These are phyloP conservation scores for Porphyrio hochstetteri DNA, from an alignment of 2,113 vertebrate genomes.

Conservation along the genomic window DNA sequence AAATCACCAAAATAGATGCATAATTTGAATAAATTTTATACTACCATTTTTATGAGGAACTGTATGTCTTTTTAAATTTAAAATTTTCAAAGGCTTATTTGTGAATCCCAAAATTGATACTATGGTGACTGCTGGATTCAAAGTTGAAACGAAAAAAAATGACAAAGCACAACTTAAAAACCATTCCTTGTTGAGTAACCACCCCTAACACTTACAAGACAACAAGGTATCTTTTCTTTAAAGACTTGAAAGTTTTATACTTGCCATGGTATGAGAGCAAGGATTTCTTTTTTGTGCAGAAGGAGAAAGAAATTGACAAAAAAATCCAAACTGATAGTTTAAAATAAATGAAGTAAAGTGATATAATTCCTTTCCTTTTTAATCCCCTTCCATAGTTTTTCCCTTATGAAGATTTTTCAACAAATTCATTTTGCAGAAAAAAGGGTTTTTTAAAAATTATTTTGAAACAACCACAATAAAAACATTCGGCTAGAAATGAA, in stretches of 20 bases:
- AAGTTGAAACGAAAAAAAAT: background rate
- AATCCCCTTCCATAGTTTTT: background rate
- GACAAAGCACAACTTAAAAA: background rate
- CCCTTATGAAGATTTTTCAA: background rate
- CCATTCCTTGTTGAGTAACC: background rate
- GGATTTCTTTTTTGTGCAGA: background rate
- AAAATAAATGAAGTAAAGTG: background rate
- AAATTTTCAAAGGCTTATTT: background rate
- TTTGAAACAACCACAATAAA: background rate
- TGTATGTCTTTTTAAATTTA: background rate
- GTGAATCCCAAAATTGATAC: background rate
- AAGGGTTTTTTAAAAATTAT: fast-evolving
- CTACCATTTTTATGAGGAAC: background rate
- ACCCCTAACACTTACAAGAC: background rate
- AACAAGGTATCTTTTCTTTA: background rate
- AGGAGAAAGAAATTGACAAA: background rate
- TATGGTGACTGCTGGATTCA: background rate
- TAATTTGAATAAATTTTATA: background rate
- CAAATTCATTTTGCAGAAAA: background rate
- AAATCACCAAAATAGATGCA: background rate
- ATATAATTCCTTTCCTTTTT: background rate
- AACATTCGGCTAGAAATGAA: background rate
- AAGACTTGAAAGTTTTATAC: fast-evolving
- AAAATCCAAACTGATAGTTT: background rate
- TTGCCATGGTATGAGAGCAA: background rate